Evolutionary conservation across 2,113 vertebrate genomes (phyloP), one percentile per base, ranked within the genome.

Genomic region (Thunnus thynnus): DNA sequence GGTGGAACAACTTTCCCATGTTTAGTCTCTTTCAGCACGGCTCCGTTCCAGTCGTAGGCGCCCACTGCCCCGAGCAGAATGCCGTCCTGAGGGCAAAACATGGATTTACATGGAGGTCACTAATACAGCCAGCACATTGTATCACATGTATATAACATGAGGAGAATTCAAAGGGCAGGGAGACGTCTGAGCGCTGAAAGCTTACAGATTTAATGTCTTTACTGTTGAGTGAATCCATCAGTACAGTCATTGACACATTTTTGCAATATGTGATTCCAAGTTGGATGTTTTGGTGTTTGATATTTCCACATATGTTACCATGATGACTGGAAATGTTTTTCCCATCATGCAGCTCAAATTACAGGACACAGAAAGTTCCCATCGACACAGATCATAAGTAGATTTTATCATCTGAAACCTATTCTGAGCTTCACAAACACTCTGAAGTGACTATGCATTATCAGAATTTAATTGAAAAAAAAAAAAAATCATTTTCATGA

Each of bases 31-130:
- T 99, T 99, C 18, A 99, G 94, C 41, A 99, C 97, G 0, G 98
- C 97, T 0, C 98, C 98, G 0, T 96, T 99, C 98, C 98, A 99
- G 92, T 99, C 97, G 0, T 99, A 99, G 13, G 98, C 98, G 0
- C 98, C 98, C 3, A 99, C 97, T 0, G 98, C 98, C 16, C 98
- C 98, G 18, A 99, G 94, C 50, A 99, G 92, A 75, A 99, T 82
- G 20, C 97, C 98, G 0, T 99, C 98, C 98, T 99, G 64, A 20
- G 5, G 46, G 14, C 3, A 30, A 16, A n/a, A 63, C 20, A 2
- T 0, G 9, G 7, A 18, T 54, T 0, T 12, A n/a, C 7, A 50
- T 5, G 3, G 1, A 61, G 11, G 20, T 48, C 4, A 51, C 3
- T 3, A 9, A 36, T 6, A 30, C 25, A 32, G 3, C 41, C 10